Evolutionary conservation across 2,113 vertebrate genomes (phyloP).

Genomic region (Heterotis niloticus): DNA sequence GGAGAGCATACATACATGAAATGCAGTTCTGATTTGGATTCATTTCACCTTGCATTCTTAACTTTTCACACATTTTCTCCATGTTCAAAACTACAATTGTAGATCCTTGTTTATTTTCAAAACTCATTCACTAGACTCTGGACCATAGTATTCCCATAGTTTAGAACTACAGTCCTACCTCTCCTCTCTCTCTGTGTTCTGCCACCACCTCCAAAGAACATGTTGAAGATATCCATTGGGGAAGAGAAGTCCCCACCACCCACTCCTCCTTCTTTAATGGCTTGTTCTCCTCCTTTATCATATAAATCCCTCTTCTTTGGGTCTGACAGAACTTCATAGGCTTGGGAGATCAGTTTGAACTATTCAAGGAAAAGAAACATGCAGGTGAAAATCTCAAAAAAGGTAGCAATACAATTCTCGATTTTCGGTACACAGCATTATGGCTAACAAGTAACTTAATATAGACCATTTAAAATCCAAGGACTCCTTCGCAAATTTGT

Average conservation of each 20-base stretch:
- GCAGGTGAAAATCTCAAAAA: too few relatives aligned
- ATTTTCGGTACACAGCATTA: too few relatives aligned
- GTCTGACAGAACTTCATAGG: slow-evolving; percentile 95
- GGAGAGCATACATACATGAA: neutral
- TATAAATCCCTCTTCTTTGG: slow-evolving; percentile 90
- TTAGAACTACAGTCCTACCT: slow-evolving; percentile 61
- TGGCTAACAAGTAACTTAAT: too few relatives aligned
- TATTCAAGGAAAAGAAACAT: slow-evolving; percentile 41
- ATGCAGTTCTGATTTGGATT: neutral
- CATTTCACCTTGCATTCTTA: neutral
- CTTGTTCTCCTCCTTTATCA: slow-evolving; percentile 95
- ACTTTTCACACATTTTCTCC: too few relatives aligned
- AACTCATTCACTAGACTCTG: neutral
- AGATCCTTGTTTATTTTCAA: too few relatives aligned
- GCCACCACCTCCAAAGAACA: slow-evolving; percentile 97
- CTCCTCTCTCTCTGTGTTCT: slow-evolving; percentile 87
- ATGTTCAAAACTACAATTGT: too few relatives aligned
- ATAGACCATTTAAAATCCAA: too few relatives aligned
- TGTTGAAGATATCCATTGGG: slow-evolving; percentile 97
- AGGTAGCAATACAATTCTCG: too few relatives aligned
- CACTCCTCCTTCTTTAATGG: slow-evolving; percentile 91
- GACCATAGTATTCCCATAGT: neutral
- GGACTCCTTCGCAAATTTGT: too few relatives aligned
- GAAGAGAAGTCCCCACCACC: slow-evolving; percentile 76
- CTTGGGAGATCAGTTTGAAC: slow-evolving; percentile 98